phyloP scores from a whole-genome alignment of 2,113 vertebrate genomes.

The Centropus bengalensis region DNA sequence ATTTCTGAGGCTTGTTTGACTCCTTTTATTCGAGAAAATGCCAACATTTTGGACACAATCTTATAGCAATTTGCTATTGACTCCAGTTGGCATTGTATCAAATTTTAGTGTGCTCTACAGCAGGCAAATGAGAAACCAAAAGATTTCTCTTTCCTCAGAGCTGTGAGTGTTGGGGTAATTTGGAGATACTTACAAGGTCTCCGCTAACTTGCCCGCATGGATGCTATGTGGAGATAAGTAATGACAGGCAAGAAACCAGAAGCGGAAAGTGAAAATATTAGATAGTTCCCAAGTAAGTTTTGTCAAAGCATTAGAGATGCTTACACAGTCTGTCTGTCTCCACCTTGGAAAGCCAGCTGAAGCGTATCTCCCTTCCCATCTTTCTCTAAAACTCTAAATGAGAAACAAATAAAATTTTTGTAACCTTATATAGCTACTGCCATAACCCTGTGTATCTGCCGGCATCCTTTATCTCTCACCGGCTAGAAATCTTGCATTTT shows the following conservation, averaged over 20 bases:
- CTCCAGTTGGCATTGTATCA: background rate
- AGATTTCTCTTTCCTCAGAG: background rate
- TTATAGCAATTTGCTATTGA: background rate
- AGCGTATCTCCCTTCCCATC: background rate
- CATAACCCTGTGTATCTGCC: background rate
- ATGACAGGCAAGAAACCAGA: background rate
- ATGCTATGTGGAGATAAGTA: background rate
- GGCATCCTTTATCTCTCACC: constrained; percentile 4
- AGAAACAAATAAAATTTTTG: constrained; percentile 27
- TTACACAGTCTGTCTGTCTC: background rate
- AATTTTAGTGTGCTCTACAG: background rate
- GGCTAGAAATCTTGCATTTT: background rate
- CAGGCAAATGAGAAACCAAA: background rate
- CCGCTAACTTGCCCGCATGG: background rate
- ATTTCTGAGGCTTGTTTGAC: background rate
- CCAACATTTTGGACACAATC: background rate
- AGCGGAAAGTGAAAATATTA: background rate
- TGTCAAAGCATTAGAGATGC: background rate
- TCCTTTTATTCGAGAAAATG: background rate
- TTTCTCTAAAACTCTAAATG: constrained; percentile 4
- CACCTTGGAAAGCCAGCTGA: background rate
- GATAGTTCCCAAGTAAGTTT: background rate
- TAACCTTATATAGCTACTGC: background rate
- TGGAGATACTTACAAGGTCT: background rate
- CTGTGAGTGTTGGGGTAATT: background rate